Evolutionary conservation across 1,140 invertebrate genomes (phyloP), one percentile per base, ranked within the genome.

Genomic region (Ceratosolen fusciceps): DNA sequence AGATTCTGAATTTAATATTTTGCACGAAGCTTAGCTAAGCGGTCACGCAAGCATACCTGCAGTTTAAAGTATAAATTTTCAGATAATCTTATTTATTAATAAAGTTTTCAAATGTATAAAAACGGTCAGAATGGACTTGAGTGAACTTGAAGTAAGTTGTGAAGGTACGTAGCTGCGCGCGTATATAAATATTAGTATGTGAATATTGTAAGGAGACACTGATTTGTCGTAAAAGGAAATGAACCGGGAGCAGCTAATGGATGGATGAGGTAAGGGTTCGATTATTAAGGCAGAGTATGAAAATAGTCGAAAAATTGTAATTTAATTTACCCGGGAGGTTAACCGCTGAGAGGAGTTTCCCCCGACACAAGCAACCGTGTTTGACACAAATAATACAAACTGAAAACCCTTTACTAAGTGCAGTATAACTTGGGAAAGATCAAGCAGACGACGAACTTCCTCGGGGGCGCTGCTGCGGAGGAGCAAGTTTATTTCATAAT

Each of bases 401-500:
- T 31, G 29, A 60, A 60, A 60, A 12, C 29, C 58, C 58, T 60
- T 60, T 31, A 31, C 58, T 31, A 5, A 29, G 16, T 60, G 29
- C 29, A 31, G 58, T 12, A 26, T 14, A 60, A 60, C 58, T 60
- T 60, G 14, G 29, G 31, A n/a, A n/a, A n/a, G n/a, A n/a, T n/a
- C 26, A 60, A 60, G 58, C 31, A 60, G 2, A 16, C 29, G 58
- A 60, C 58, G 29, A 60, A 60, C 12, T 60, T 31, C 58, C 58
- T 60, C 2, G 10, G 26, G 29, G 58, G 29, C 12, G n/a, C n/a
- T n/a, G n/a, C n/a, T n/a, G n/a, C 3, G 29, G 58, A 58, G 2
- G 24, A 29, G 3, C 12, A 60, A 60, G 58, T 60, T 60, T 60
- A 60, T 60, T 65, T 65, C 60, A 65, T 65, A 65, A 65, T 19